phyloP scores from a whole-genome alignment of 1,140 invertebrate species.

The Melitaea cinxia region DNA sequence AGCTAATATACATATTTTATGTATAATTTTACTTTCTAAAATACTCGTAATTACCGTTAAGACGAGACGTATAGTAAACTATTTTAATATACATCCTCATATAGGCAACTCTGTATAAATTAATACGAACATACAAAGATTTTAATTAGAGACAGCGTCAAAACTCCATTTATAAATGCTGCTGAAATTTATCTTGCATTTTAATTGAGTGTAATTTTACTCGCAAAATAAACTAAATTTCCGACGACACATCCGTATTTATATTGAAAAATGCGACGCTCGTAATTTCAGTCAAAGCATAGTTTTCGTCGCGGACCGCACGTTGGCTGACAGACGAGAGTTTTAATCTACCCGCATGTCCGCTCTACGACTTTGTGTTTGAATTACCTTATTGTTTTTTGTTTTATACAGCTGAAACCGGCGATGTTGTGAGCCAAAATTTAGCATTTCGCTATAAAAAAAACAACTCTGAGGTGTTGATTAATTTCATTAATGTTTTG shows the following conservation, averaged over 20 bases:
- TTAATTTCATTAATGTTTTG: background rate
- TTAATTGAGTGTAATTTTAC: conserved; percentile 21
- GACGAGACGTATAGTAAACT: too few species aligned
- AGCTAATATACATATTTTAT: too few species aligned
- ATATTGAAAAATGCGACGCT: conserved; percentile 32
- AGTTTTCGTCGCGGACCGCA: conserved; percentile 20
- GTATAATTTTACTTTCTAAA: too few species aligned
- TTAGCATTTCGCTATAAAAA: background rate
- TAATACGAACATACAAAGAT: background rate
- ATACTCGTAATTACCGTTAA: too few species aligned
- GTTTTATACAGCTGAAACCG: background rate
- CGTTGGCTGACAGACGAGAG: conserved; percentile 27
- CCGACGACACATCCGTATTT: conserved; percentile 2
- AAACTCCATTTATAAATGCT: background rate
- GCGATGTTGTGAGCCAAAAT: background rate
- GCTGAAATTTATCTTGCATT: conserved; percentile 21
- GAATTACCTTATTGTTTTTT: conserved; percentile 28
- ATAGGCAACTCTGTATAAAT: too few species aligned
- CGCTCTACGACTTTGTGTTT: conserved; percentile 33
- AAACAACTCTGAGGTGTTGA: background rate
- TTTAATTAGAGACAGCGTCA: conserved; percentile 4
- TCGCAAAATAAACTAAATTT: conserved; percentile 20
- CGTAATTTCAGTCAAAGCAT: conserved; percentile 33
- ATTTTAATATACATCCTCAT: too few species aligned
- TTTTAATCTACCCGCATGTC: conserved; percentile 42